These are phyloP conservation scores for Sicus ferrugineus DNA, from an alignment of 2,888 invertebrate genomes.

Conservation along the genomic window DNA sequence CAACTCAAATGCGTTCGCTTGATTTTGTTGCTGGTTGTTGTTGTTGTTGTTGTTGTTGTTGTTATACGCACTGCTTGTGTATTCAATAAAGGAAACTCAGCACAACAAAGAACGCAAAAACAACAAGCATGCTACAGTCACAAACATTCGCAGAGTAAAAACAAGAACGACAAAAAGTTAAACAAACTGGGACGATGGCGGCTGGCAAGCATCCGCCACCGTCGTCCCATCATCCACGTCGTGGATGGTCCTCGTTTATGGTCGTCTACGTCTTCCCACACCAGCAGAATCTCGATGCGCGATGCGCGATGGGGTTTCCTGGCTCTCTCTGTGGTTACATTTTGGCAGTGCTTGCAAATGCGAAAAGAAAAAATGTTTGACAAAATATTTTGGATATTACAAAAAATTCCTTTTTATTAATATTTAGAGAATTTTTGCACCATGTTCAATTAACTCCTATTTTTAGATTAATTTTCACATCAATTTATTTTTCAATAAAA, in stretches of 20 bases:
- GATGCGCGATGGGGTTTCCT: slow-evolving; percentile 11
- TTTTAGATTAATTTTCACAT: too few species aligned
- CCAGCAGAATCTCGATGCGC: slow-evolving; percentile 3
- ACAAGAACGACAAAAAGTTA: slow-evolving; percentile 30
- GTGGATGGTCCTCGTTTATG: neutral
- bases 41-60: neutral
- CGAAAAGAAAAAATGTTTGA: too few species aligned
- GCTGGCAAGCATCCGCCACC: slow-evolving; percentile 25
- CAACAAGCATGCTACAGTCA: neutral
- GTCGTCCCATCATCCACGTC: slow-evolving; percentile 3
- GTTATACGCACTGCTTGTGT: slow-evolving; percentile 8
- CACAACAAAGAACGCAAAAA: neutral
- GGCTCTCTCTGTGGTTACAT: neutral
- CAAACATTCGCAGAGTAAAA: neutral
- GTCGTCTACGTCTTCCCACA: neutral
- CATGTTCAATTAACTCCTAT: too few species aligned
- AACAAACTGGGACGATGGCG: slow-evolving; percentile 23
- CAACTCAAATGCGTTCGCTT: slow-evolving; percentile 1
- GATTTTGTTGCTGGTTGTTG: slow-evolving; percentile 8
- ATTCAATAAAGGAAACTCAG: slow-evolving; percentile 10
- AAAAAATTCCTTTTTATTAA: too few species aligned
- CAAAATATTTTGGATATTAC: too few species aligned
- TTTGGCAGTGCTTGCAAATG: neutral
- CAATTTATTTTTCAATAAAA: too few species aligned
- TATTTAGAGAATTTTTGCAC: too few species aligned